Evolutionary conservation across 2,797 vertebrate genomes (phyloP), one percentile per base, ranked within the genome.

Genomic region (Echiichthys vipera): DNA sequence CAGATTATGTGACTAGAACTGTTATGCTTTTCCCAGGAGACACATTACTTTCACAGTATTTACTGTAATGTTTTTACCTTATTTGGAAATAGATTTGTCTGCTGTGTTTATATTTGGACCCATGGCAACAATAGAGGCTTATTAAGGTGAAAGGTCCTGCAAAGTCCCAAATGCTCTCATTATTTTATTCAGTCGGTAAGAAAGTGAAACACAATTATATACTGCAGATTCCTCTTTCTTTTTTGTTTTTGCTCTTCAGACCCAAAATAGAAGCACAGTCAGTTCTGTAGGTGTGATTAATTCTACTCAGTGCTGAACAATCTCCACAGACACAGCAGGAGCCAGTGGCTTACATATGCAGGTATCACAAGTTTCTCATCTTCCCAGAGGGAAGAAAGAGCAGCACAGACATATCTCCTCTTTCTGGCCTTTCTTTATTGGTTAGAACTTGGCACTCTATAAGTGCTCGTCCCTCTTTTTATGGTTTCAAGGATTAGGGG

Each of bases 401-500:
- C 39, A 53, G 45, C 2, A 1, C 30, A 67, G 39, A 56, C 53
- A 64, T 12, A 76, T 66, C 71, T 81, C 49, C 39, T 43, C 55
- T 30, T 40, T 43, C 45, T 62, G 58, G 50, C 58, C 42, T 73
- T 56, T 78, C 32, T 65, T 78, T 56, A 70, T 73, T 67, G 53
- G 78, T 71, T 50, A 50, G 29, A 78, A 58, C 47, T 47, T 58
- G 74, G 66, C 69, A 57, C 29, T 30, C 6, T n/a, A 47, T 62
- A 43, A 65, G 64, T 50, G 77, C 53, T 49, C 5, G 27, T 64
- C 58, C 58, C 65, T 65, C 42, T 64, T 45, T 84, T 83, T 71
- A 90, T 88, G 54, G 67, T 64, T 70, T 64, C 22, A 47, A 80
- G 73, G 72, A 72, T 74, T 54, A 85, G 53, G 62, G 64, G 61